Evolutionary conservation across 2,888 invertebrate genomes (phyloP).

Genomic region (Xylota sylvarum): DNA sequence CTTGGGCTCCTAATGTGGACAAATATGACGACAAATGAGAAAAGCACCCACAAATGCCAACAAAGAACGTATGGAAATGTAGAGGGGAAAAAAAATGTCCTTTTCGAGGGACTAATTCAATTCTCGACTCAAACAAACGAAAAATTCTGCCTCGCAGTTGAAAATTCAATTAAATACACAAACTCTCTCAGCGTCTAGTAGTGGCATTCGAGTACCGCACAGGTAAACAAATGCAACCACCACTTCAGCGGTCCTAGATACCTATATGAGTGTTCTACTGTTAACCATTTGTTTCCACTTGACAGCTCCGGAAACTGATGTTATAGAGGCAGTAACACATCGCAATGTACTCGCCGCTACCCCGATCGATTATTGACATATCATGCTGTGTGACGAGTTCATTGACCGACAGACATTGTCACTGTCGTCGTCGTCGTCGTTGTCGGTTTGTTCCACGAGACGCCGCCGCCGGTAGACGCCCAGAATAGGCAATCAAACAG

Average conservation of each 20-base stretch:
- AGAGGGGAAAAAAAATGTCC: constrained; percentile 3
- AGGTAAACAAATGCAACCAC: constrained; percentile 33
- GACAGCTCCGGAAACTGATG: constrained; percentile 45
- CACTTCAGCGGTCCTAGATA: background rate
- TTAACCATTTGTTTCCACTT: constrained; percentile 28
- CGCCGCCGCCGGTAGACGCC: constrained; percentile 21
- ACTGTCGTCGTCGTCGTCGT: background rate
- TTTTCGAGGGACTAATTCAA: constrained; percentile 40
- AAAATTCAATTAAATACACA: constrained; percentile 33
- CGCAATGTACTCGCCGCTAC: background rate
- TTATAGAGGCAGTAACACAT: constrained; percentile 10
- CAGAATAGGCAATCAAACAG: constrained; percentile 53
- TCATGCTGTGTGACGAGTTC: constrained; percentile 28
- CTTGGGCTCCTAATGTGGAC: constrained; percentile 33
- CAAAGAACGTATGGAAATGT: background rate
- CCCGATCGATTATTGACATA: constrained; percentile 59
- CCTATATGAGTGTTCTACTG: background rate
- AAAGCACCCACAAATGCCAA: constrained; percentile 17
- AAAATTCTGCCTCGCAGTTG: background rate
- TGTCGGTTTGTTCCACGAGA: background rate
- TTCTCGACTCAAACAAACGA: constrained; percentile 30
- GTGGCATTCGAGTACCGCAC: background rate
- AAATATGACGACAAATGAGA: constrained; percentile 45
- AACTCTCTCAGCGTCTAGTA: background rate
- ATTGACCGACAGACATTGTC: constrained; percentile 8